These are phyloP conservation scores for Margaritifera margaritifera DNA, from an alignment of 2,888 invertebrate species.

Conservation along the genomic window DNA sequence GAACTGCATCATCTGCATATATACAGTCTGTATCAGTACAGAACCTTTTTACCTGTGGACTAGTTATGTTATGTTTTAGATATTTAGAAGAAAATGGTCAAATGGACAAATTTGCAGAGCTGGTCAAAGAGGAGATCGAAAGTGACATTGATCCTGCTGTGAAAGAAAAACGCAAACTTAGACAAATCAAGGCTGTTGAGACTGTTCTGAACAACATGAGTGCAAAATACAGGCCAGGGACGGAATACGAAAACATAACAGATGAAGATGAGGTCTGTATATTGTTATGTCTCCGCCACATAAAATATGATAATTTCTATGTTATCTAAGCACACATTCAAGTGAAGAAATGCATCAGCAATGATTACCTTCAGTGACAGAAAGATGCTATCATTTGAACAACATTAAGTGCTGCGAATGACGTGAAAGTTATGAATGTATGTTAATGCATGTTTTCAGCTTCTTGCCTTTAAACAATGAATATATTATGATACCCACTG, in stretches of 20 bases:
- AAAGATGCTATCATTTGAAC: too few species aligned
- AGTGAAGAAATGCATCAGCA: too few species aligned
- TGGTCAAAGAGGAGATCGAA: slow-evolving; percentile 22
- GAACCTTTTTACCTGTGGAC: neutral
- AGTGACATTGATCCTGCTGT: slow-evolving; percentile 9
- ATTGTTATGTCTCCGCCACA: too few species aligned
- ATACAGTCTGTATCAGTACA: neutral
- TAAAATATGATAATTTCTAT: too few species aligned
- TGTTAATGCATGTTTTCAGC: too few species aligned
- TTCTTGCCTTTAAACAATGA: too few species aligned
- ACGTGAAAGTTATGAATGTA: too few species aligned
- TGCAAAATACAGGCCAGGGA: neutral
- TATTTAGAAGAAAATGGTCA: slow-evolving; percentile 13
- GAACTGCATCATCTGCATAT: neutral
- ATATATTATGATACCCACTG: too few species aligned
- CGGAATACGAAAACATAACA: neutral
- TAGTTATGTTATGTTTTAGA: slow-evolving; percentile 6
- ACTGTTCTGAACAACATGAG: neutral
- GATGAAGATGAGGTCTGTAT: slow-evolving; percentile 8
- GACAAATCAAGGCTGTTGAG: neutral
- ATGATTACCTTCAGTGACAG: too few species aligned
- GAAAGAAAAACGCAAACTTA: slow-evolving; percentile 1
- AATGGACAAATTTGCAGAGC: slow-evolving; percentile 12
- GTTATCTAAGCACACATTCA: too few species aligned
- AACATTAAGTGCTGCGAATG: too few species aligned